Conservation (phyloP, 2,888 invertebrate species). For the Callyntrura guangdongensis region DNA sequence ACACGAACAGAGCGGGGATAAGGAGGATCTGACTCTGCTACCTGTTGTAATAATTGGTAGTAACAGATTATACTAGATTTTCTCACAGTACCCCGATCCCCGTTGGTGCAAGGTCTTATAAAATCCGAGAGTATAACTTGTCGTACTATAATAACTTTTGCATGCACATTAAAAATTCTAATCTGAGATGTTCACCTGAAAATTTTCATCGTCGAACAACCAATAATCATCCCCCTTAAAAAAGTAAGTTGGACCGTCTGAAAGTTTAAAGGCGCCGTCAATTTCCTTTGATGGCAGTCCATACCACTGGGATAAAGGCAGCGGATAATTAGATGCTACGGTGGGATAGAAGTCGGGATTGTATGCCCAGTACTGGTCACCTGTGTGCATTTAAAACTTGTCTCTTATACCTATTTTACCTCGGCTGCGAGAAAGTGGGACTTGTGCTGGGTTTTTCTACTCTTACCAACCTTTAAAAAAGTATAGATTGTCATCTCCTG, state of each 20-base stretch:
- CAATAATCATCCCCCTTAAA: constrained; percentile 80
- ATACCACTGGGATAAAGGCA: constrained; percentile 80
- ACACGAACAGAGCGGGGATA: constrained; percentile 77
- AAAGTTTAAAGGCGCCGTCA: constrained; percentile 72
- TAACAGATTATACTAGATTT: constrained; percentile 20
- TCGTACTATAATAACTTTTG: background rate
- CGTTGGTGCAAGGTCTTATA: no score
- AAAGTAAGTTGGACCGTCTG: constrained; percentile 80
- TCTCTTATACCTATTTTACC: no score
- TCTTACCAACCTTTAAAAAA: constrained; percentile 82
- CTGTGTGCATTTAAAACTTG: constrained; percentile 37
- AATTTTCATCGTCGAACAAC: constrained; percentile 81
- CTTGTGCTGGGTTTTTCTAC: background rate
- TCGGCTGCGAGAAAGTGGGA: background rate
- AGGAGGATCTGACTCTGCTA: constrained; percentile 80
- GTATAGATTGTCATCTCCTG: constrained; percentile 79
- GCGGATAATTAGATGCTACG: constrained; percentile 78
- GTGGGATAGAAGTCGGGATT: constrained; percentile 77
- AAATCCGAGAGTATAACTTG: no score
- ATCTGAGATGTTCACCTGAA: constrained; percentile 57
- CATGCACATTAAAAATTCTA: background rate
- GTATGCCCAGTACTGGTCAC: constrained; percentile 80
- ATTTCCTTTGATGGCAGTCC: constrained; percentile 76
- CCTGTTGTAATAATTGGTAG: constrained; percentile 50
- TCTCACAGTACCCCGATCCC: background rate